Evolutionary conservation across 2,888 invertebrate species (phyloP), one percentile per base, ranked within the genome.

Genomic region (Tribolium freemani): DNA sequence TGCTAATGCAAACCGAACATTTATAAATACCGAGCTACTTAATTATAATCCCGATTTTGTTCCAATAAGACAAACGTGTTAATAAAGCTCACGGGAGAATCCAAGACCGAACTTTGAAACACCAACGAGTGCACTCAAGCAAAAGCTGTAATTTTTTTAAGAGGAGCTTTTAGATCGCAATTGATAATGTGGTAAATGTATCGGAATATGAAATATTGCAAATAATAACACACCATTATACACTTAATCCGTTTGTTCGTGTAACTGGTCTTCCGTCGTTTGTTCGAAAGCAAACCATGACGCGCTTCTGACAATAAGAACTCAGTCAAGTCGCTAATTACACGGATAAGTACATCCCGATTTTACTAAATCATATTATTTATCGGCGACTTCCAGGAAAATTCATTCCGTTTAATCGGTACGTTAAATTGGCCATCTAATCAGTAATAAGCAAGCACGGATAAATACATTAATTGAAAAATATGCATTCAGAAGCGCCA

Each of bases 231-330:
- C 81, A 79, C 78, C 75, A 79, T 84, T 81, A 80, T 75, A 70
- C 76, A 77, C 78, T 84, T 82, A 81, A 83, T 83, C 81, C 81
- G 80, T 82, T 83, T 77, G 77, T 80, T 79, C 80, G 81, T 78
- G 77, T 82, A 81, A 80, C 78, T 81, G 76, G 79, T 81, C 82
- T 84, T 85, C 85, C 85, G 84, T 81, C 81, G 84, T 84, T 85
- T 85, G 85, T 85, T 84, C 82, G 77, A 78, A 79, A 78, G 80
- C 83, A 83, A 82, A 83, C 82, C 84, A 83, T 84, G 82, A 84
- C 84, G 83, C 83, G 82, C 82, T 82, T 82, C 77, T 77, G 70
- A 73, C 73, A 73, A 73, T 70, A 70, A 70, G 70, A 70, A 70
- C 64, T 48, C 67, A 70, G 67, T 60, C 58, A 69, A 67, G 61